Evolutionary conservation across 1,140 invertebrate genomes (phyloP).

Genomic region (Stratiolaelaps scimitus): DNA sequence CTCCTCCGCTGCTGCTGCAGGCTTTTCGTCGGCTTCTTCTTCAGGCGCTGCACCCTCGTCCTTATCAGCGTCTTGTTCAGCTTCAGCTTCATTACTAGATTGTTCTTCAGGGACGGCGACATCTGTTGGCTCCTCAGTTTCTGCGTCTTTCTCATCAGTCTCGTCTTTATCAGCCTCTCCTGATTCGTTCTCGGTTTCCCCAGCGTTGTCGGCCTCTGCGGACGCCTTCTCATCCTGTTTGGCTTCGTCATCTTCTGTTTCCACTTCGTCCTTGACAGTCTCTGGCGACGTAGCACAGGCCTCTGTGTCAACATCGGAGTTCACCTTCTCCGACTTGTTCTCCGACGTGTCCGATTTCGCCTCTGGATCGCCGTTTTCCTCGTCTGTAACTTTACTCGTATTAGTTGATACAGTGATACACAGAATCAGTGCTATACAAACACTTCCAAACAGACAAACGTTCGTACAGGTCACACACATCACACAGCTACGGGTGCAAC

Average conservation of each 20-base stretch:
- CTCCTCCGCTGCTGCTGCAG: not conserved
- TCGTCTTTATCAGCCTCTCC: not conserved
- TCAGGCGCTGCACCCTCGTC: not conserved
- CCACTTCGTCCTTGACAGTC: too few relatives aligned
- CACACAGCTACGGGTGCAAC: constrained; percentile 16
- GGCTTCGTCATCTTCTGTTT: not conserved
- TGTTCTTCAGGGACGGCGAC: not conserved
- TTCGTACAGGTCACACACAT: not conserved
- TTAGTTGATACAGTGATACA: not conserved
- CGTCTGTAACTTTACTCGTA: not conserved
- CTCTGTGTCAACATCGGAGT: not conserved
- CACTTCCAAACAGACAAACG: not conserved
- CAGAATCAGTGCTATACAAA: too few relatives aligned
- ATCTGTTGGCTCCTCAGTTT: not conserved
- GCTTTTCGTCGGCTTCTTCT: not conserved
- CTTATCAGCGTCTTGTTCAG: not conserved
- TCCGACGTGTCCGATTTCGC: constrained; percentile 1
- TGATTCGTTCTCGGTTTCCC: not conserved
- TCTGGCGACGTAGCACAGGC: too few relatives aligned
- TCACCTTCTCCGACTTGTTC: not conserved
- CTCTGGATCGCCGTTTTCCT: not conserved
- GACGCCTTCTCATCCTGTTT: not conserved
- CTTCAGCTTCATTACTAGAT: not conserved
- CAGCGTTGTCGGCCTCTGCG: not conserved
- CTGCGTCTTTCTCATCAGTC: not conserved